A percentile compares a stretch with the other conserved stretches of the same genome.
These are phyloP conservation scores for Halcyon senegalensis DNA, from an alignment of 2,113 vertebrate species.

Conservation along the genomic window DNA sequence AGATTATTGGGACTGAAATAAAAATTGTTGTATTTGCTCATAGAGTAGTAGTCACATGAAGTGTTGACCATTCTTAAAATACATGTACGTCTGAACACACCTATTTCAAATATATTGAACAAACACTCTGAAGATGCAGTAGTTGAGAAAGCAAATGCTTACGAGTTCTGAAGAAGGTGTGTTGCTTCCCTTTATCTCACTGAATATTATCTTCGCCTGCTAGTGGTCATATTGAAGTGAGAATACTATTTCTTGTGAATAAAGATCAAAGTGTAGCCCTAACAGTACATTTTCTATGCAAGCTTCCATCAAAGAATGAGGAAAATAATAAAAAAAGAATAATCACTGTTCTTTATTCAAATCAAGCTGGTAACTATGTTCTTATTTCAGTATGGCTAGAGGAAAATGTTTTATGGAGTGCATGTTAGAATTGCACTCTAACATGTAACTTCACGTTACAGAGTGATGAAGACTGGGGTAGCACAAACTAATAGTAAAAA, in stretches of 20 bases:
- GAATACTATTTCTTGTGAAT: neutral
- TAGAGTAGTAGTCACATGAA: neutral
- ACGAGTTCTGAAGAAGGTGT: neutral
- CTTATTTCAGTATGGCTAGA: neutral
- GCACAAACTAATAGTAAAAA: neutral
- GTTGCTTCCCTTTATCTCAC: neutral
- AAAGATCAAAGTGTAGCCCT: neutral
- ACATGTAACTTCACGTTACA: neutral
- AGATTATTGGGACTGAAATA: neutral
- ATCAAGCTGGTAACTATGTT: neutral
- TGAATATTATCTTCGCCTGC: neutral
- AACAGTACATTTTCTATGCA: neutral
- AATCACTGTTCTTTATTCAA: neutral
- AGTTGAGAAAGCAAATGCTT: neutral
- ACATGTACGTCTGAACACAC: neutral
- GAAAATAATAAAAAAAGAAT: neutral
- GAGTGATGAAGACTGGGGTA: neutral
- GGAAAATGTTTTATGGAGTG: neutral
- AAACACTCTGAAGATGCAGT: neutral
- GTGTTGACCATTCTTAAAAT: neutral
- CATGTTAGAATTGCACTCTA: neutral
- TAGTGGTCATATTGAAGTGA: neutral
- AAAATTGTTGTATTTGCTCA: neutral
- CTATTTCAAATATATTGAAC: neutral
- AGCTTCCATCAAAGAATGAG: neutral